Evolutionary conservation across 2,113 vertebrate species (phyloP).

Genomic region (Camelus dromedarius): DNA sequence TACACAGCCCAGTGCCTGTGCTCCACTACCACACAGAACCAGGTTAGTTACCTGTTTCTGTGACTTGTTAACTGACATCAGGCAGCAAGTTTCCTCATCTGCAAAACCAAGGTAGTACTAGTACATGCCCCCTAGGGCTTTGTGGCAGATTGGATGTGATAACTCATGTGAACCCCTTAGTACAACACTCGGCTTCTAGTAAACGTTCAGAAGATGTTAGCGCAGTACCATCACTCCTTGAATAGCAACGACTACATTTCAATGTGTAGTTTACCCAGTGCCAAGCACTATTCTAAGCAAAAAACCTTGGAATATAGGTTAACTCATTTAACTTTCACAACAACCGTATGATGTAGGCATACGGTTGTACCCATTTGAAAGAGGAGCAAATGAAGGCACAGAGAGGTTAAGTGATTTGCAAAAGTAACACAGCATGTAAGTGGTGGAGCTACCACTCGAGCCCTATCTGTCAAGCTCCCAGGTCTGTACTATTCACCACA

Average conservation of each 20-base stretch:
- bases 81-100: not conserved
- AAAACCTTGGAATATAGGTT: not conserved
- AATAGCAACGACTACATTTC: not conserved
- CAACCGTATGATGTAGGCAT: too few relatives aligned
- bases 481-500: not conserved
- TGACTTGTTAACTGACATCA: not conserved
- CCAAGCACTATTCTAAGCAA: not conserved
- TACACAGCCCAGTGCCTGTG: not conserved
- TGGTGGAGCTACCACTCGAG: too few relatives aligned
- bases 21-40: not conserved
- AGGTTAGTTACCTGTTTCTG: not conserved
- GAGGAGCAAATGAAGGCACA: constrained; percentile 20
- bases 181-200: not conserved
- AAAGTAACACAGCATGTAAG: not conserved
- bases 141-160: not conserved
- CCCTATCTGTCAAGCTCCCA: not conserved
- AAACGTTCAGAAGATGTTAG: not conserved
- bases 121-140: not conserved
- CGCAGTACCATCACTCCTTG: not conserved
- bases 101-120: not conserved
- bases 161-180: not conserved
- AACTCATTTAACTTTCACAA: not conserved
- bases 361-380: not conserved
- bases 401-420: not conserved
- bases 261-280: not conserved